Evolutionary conservation across 2,113 vertebrate genomes (phyloP).

Genomic region (Oryzias curvinotus): DNA sequence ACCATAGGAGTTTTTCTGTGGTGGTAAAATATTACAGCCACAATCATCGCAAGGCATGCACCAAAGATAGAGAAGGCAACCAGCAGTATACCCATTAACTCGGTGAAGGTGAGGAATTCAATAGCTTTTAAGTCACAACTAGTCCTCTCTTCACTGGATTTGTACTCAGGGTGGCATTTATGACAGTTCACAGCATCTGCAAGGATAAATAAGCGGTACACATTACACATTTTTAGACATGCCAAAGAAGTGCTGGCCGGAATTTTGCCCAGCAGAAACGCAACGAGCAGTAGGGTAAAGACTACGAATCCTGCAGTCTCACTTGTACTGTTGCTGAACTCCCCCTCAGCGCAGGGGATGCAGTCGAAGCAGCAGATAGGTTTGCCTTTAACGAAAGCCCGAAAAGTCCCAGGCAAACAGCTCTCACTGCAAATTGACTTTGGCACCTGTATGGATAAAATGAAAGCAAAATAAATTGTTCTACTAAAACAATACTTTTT

Average conservation of each 20-base stretch:
- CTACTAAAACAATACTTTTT: neutral
- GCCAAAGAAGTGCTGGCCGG: slow-evolving; percentile 45
- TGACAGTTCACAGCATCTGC: slow-evolving; percentile 80
- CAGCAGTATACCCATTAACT: slow-evolving; percentile 75
- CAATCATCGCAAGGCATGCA: slow-evolving; percentile 67
- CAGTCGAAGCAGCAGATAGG: slow-evolving; percentile 82
- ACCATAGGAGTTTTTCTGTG: slow-evolving; percentile 77
- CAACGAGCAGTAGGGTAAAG: slow-evolving; percentile 57
- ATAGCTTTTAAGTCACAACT: slow-evolving; percentile 74
- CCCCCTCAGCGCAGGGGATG: slow-evolving; percentile 74
- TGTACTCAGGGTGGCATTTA: slow-evolving; percentile 76
- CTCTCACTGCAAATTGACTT: slow-evolving; percentile 77
- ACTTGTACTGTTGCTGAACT: slow-evolving; percentile 81
- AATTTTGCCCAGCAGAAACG: slow-evolving; percentile 63
- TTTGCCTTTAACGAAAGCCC: slow-evolving; percentile 73
- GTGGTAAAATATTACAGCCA: slow-evolving; percentile 75
- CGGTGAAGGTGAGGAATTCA: slow-evolving; percentile 75
- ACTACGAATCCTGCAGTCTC: slow-evolving; percentile 62
- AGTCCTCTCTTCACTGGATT: slow-evolving; percentile 72
- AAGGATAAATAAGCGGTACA: slow-evolving; percentile 72
- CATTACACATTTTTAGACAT: slow-evolving; percentile 52
- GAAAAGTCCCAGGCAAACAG: slow-evolving; percentile 73
- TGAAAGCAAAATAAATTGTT: slow-evolving; percentile 2
- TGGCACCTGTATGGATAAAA: slow-evolving; percentile 61
- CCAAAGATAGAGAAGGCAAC: slow-evolving; percentile 74